phyloP scores from a whole-genome alignment of 2,888 invertebrate species.

The Sericinus montela region DNA sequence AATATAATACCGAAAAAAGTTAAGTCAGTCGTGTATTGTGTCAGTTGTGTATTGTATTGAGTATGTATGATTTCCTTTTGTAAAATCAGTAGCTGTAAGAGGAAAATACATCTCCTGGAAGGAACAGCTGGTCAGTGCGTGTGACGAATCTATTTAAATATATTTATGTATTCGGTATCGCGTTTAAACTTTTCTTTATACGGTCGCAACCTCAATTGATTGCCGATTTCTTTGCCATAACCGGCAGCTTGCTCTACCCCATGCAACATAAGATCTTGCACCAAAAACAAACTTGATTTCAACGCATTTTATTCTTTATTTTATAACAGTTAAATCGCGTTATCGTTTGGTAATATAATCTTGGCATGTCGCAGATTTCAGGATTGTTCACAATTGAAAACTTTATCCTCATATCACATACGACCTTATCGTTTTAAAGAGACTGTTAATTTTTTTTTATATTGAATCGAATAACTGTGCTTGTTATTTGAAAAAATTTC shows the following conservation, averaged over 20 bases:
- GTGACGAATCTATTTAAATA: neutral
- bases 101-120: neutral
- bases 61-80: neutral
- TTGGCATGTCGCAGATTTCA: neutral
- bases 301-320: neutral
- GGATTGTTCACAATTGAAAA: constrained; percentile 2
- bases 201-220: constrained; percentile 18
- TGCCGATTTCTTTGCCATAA: constrained; percentile 28
- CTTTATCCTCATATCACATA: constrained; percentile 9
- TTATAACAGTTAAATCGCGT: neutral
- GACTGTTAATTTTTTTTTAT: neutral
- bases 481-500: neutral
- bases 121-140: neutral
- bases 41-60: too few species aligned
- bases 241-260: constrained; percentile 23
- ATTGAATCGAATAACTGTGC: neutral
- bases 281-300: neutral
- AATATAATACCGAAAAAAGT: too few species aligned
- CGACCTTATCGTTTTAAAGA: constrained; percentile 5
- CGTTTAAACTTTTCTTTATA: constrained; percentile 8
- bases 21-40: too few species aligned
- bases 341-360: neutral
- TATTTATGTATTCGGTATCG: constrained; percentile 7
- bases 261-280: neutral
- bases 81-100: neutral